phyloP scores from a whole-genome alignment of 2,888 invertebrate species.

The Leptinotarsa tumamoca region DNA sequence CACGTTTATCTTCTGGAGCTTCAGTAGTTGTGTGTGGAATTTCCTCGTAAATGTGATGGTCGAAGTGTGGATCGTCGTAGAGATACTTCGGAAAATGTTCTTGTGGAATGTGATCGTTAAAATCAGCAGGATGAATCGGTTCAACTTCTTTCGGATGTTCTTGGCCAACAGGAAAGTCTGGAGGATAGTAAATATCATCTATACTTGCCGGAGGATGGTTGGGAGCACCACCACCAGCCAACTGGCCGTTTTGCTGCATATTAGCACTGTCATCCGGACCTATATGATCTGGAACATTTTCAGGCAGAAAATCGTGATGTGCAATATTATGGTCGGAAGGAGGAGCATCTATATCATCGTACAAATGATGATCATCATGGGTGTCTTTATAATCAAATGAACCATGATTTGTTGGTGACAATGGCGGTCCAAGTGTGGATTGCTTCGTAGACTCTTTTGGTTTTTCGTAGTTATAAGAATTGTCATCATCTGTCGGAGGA shows the following conservation, averaged over 20 bases:
- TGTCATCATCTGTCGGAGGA: conserved; percentile 30
- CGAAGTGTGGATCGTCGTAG: conserved; percentile 61
- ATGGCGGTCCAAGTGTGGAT: conserved; percentile 53
- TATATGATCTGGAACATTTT: conserved; percentile 25
- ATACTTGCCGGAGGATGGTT: conserved; percentile 51
- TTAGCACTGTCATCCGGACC: conserved; percentile 21
- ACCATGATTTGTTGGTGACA: conserved; percentile 41
- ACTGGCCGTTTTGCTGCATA: not conserved
- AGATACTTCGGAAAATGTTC: conserved; percentile 62
- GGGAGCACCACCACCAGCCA: conserved; percentile 43
- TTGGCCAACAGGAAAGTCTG: conserved; percentile 47
- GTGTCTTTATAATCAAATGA: conserved; percentile 10
- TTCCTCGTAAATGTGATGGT: conserved; percentile 65
- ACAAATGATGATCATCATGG: conserved; percentile 19
- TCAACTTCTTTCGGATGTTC: conserved; percentile 25
- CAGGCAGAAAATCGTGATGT: not conserved
- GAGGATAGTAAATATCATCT: conserved; percentile 53
- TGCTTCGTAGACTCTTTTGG: conserved; percentile 24
- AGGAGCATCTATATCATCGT: conserved; percentile 35
- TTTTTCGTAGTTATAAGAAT: conserved; percentile 33
- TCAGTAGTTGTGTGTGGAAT: conserved; percentile 66
- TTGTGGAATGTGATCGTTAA: conserved; percentile 60
- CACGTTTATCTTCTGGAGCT: conserved; percentile 71
- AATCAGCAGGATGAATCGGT: conserved; percentile 35
- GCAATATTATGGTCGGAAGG: conserved; percentile 32